Evolutionary conservation across 2,797 vertebrate species (phyloP).

Genomic region (Coluber constrictor): DNA sequence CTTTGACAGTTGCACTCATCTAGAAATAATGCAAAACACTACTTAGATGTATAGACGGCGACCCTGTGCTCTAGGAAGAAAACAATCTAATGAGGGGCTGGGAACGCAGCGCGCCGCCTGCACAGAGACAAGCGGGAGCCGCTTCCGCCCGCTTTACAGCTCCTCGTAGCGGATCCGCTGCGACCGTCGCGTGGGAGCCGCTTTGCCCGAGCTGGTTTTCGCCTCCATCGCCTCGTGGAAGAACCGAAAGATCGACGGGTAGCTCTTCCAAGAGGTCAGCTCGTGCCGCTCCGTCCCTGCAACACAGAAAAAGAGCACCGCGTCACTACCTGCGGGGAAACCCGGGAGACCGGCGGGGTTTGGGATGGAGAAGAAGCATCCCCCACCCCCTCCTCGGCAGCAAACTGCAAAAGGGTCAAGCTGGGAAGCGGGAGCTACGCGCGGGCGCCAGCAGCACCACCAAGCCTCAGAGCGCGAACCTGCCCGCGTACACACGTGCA

Average conservation of each 20-base stretch:
- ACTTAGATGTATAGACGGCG: constrained; percentile 85
- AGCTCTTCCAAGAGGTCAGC: constrained; percentile 94
- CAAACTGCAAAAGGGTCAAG: background rate
- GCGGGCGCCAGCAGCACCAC: background rate
- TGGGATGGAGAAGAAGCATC: background rate
- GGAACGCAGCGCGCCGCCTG: constrained; percentile 55
- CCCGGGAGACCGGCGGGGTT: no score
- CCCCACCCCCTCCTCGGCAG: background rate
- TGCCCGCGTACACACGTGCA: fast-evolving
- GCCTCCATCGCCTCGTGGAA: constrained; percentile 80
- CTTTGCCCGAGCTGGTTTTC: constrained; percentile 74
- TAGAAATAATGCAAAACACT: constrained; percentile 96
- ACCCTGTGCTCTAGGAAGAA: constrained; percentile 81
- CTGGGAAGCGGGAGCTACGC: background rate
- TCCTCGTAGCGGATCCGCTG: constrained; percentile 89
- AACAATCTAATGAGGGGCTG: constrained; percentile 79
- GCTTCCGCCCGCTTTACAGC: constrained; percentile 30
- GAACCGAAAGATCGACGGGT: constrained; percentile 90
- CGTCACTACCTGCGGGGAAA: background rate
- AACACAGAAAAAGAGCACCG: constrained; percentile 8
- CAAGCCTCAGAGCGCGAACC: background rate
- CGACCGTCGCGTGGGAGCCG: constrained; percentile 80
- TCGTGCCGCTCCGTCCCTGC: constrained; percentile 95
- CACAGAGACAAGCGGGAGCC: background rate
- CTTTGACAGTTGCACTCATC: constrained; percentile 97